phyloP scores from a whole-genome alignment of 2,113 vertebrate species.

The Panurus biarmicus region DNA sequence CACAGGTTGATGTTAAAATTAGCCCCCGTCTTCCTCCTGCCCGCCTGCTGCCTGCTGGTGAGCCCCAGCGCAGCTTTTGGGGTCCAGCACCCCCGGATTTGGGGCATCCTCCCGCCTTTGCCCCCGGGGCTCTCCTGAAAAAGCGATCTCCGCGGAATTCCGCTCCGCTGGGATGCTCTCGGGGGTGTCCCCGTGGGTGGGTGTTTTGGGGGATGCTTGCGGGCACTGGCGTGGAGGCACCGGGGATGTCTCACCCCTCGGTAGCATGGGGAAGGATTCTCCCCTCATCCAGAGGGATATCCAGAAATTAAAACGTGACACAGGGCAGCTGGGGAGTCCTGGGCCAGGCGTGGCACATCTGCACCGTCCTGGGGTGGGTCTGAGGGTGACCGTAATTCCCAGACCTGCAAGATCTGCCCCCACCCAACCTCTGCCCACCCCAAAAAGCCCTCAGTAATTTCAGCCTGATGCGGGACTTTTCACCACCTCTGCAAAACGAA shows the following conservation, averaged over 20 bases:
- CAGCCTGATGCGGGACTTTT: neutral
- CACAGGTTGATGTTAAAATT: slow-evolving; percentile 4
- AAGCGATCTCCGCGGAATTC: fast-evolving
- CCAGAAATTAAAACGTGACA: neutral
- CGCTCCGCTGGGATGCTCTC: fast-evolving
- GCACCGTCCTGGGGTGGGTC: neutral
- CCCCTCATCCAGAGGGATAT: neutral
- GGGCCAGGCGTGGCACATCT: fast-evolving
- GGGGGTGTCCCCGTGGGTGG: fast-evolving
- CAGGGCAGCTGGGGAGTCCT: neutral
- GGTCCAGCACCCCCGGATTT: too few species aligned
- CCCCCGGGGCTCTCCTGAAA: neutral
- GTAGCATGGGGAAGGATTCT: neutral
- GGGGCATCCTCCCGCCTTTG: neutral
- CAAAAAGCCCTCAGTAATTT: neutral
- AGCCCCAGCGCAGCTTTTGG: neutral
- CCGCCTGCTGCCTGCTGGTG: fast-evolving
- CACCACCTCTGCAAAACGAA: neutral
- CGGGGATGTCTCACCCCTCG: fast-evolving
- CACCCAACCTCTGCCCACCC: neutral
- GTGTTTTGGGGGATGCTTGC: neutral
- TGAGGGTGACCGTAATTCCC: neutral
- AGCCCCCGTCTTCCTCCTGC: neutral
- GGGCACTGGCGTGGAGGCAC: too few species aligned
- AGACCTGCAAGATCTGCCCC: neutral